phyloP scores from a whole-genome alignment of 2,888 invertebrate genomes.

The Andricus quercusramuli region DNA sequence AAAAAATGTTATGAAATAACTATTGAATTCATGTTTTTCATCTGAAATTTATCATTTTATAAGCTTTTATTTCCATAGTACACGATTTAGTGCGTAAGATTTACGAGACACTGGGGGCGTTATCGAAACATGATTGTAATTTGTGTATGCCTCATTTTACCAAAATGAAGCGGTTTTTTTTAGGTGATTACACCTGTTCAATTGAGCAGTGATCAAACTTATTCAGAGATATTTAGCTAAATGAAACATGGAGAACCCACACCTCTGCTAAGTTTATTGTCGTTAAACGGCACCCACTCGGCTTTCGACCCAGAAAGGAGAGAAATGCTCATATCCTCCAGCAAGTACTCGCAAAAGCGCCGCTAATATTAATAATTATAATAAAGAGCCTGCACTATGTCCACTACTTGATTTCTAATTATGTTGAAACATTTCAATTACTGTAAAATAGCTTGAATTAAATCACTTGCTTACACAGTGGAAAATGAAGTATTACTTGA shows the following conservation, averaged over 20 bases:
- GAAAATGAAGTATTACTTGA: neutral
- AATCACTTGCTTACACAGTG: neutral
- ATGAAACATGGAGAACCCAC: neutral
- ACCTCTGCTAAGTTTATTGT: neutral
- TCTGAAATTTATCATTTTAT: too few relatives aligned
- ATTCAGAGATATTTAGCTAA: neutral
- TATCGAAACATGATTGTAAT: too few relatives aligned
- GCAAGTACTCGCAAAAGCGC: neutral
- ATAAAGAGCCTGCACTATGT: neutral
- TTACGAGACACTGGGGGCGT: too few relatives aligned
- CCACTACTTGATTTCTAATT: neutral
- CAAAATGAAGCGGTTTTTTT: neutral
- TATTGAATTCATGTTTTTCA: too few relatives aligned
- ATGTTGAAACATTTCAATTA: conserved; percentile 15
- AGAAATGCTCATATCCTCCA: conserved; percentile 53
- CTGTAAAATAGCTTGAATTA: neutral
- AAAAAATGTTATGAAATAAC: too few relatives aligned
- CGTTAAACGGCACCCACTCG: conserved; percentile 60
- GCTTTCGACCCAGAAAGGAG: conserved; percentile 57
- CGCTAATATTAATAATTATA: conserved; percentile 17
- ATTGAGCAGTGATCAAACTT: neutral
- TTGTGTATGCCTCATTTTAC: neutral
- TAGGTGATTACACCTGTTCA: neutral
- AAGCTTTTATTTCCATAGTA: too few relatives aligned
- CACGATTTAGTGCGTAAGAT: too few relatives aligned